Percentiles rank a stretch among this genome's conserved stretches.
Evolutionary conservation across 2,113 vertebrate genomes (phyloP).

Genomic region (Grantiella picta): DNA sequence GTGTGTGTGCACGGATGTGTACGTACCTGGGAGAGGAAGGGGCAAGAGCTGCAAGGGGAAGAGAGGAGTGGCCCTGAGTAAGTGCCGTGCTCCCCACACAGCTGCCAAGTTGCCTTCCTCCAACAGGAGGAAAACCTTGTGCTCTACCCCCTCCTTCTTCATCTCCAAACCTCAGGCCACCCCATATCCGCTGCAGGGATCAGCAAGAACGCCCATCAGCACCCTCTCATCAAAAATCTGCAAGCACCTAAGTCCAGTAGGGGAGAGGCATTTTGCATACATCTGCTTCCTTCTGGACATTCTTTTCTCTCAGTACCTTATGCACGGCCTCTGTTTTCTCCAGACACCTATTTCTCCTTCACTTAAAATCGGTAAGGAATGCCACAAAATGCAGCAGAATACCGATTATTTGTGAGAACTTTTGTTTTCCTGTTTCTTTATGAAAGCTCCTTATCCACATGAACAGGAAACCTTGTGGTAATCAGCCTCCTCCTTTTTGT

Average conservation of each 20-base stretch:
- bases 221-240: background rate
- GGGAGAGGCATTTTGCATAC: background rate
- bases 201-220: background rate
- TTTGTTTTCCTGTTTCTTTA: slow-evolving; percentile 39
- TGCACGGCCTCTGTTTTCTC: background rate
- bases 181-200: too few species aligned
- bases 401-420: background rate
- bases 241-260: fast-evolving
- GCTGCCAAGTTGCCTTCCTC: background rate
- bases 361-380: background rate
- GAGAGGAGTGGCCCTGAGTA: background rate
- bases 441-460: slow-evolving; percentile 7
- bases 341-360: background rate
- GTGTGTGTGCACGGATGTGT: background rate
- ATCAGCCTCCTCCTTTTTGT: slow-evolving; percentile 1
- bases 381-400: background rate
- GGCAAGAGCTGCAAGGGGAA: background rate
- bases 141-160: background rate
- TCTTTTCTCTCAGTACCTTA: background rate
- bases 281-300: background rate
- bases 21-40: background rate
- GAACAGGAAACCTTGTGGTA: slow-evolving; percentile 38
- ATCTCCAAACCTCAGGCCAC: background rate
- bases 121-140: background rate
- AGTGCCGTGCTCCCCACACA: background rate